Evolutionary conservation across 2,797 vertebrate species (phyloP).

Genomic region (Muraenolepis orangiensis): DNA sequence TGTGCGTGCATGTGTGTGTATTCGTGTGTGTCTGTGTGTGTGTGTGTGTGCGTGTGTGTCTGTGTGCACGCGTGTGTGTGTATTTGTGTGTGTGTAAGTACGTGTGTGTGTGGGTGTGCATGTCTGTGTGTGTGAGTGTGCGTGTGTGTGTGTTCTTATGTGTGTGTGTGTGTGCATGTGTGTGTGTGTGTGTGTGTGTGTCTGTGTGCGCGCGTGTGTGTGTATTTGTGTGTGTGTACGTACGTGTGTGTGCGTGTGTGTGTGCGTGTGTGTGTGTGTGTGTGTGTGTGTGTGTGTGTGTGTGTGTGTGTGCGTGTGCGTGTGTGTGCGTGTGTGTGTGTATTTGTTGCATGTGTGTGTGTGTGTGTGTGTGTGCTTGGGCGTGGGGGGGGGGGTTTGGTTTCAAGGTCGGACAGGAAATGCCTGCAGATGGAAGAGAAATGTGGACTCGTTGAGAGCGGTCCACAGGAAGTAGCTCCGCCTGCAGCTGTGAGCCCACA

Average conservation of each 20-base stretch:
- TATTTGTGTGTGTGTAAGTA: neutral
- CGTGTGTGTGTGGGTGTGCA: conserved; percentile 13
- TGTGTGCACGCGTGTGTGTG: conserved; percentile 4
- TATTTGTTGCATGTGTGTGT: conserved; percentile 10
- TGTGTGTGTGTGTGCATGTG: neutral
- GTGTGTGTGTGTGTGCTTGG: neutral
- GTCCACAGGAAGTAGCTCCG: conserved; percentile 66
- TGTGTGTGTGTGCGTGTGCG: neutral
- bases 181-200: conserved; percentile 3
- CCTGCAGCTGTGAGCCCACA: conserved; percentile 69
- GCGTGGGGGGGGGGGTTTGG: conserved; percentile 37
- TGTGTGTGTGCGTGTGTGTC: conserved; percentile 7
- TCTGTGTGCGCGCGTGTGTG: conserved; percentile 9
- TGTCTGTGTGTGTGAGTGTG: neutral
- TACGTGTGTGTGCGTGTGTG: conserved; percentile 13
- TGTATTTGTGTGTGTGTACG: neutral
- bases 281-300: neutral
- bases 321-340: conserved; percentile 1
- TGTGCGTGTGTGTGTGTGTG: neutral
- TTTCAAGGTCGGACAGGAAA: conserved; percentile 71
- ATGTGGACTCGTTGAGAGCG: conserved; percentile 60
- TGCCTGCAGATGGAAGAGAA: conserved; percentile 70
- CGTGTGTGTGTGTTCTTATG: neutral
- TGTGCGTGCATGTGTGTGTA: neutral
- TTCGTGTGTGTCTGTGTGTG: neutral